Conservation (phyloP, 2,113 vertebrate genomes). For the Zapus hudsonius region DNA sequence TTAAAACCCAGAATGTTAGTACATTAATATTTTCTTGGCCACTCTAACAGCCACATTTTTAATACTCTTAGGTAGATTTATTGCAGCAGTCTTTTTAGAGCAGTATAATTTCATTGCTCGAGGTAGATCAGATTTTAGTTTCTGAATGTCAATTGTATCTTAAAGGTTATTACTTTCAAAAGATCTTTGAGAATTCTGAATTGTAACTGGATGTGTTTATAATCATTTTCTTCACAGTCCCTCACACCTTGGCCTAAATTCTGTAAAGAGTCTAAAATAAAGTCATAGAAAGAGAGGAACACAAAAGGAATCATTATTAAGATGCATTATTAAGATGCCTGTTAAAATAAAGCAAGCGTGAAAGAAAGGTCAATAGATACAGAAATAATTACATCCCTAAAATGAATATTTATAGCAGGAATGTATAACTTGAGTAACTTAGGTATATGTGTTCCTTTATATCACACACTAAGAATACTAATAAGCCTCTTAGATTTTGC, state of each 20-base stretch:
- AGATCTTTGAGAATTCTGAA: slow-evolving; percentile 65
- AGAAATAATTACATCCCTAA: slow-evolving; percentile 6
- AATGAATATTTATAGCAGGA: slow-evolving; percentile 47
- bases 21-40: slow-evolving; percentile 74
- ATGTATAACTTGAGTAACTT: background rate
- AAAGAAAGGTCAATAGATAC: slow-evolving; percentile 26
- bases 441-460: slow-evolving; percentile 22
- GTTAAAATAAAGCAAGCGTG: slow-evolving; percentile 45
- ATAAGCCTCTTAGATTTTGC: background rate
- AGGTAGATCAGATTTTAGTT: slow-evolving; percentile 71
- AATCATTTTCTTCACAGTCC: background rate
- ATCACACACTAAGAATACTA: slow-evolving; percentile 9
- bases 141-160: slow-evolving; percentile 72
- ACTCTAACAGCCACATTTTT: slow-evolving; percentile 69
- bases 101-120: slow-evolving; percentile 77
- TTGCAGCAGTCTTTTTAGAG: slow-evolving; percentile 63
- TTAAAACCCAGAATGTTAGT: slow-evolving; percentile 73
- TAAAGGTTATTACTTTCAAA: slow-evolving; percentile 69
- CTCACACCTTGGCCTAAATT: background rate
- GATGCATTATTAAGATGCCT: background rate
- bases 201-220: slow-evolving; percentile 8
- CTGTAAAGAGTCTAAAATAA: slow-evolving; percentile 1
- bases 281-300: slow-evolving; percentile 2
- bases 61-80: slow-evolving; percentile 72
- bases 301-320: background rate